A percentile compares a stretch with the other conserved stretches of the same genome.
Evolutionary conservation across 1,140 invertebrate genomes (phyloP).

Genomic region (Paralvinella palmiformis): DNA sequence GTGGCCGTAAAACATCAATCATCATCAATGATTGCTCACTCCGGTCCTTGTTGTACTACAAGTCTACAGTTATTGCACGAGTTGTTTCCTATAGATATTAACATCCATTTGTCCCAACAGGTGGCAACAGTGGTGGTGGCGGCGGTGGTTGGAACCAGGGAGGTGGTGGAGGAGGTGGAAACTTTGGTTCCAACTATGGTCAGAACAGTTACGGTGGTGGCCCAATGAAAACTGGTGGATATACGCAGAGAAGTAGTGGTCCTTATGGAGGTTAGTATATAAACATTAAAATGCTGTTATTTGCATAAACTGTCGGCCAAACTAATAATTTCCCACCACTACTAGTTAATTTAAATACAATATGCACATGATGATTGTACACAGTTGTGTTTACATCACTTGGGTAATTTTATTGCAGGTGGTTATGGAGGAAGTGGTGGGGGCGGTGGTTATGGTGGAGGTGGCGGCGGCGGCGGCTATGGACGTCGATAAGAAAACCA

Average conservation of each 20-base stretch:
- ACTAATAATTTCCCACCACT: neutral
- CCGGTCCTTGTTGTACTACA: too few relatives aligned
- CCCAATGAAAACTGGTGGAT: slow-evolving; percentile 5
- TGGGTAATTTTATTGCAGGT: neutral
- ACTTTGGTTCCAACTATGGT: slow-evolving; percentile 15
- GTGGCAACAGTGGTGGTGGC: neutral
- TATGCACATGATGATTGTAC: neutral
- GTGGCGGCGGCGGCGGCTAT: slow-evolving; percentile 3
- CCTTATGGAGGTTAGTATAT: slow-evolving; percentile 27
- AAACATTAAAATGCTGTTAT: neutral
- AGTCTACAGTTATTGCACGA: too few relatives aligned
- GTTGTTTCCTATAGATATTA: slow-evolving; percentile 2
- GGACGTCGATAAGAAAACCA: neutral
- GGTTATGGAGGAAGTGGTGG: neutral
- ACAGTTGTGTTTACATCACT: neutral
- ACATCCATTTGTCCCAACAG: too few relatives aligned
- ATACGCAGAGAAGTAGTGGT: slow-evolving; percentile 6
- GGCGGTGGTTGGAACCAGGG: neutral
- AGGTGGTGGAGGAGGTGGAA: neutral
- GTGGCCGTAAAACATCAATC: too few relatives aligned
- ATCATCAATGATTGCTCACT: too few relatives aligned
- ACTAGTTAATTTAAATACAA: neutral
- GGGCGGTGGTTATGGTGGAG: neutral
- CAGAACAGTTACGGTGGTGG: slow-evolving; percentile 15
- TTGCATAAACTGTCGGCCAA: neutral